phyloP scores from a whole-genome alignment of 2,888 invertebrate species.

The Zhengitettix transpicula region DNA sequence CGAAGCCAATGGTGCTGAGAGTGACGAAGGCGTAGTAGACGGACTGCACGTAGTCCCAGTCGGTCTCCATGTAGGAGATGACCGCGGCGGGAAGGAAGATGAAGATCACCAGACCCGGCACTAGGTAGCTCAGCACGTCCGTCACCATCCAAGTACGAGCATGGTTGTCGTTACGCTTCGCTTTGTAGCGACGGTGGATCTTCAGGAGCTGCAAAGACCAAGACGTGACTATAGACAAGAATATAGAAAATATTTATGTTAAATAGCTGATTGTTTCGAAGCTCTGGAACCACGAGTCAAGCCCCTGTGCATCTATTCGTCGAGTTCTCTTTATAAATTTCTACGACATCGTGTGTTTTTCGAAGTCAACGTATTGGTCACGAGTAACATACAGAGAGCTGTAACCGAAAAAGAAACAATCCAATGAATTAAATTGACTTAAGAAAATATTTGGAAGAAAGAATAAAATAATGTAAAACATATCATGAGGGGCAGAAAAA shows the following conservation, averaged over 20 bases:
- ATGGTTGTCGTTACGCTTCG: slow-evolving; percentile 30
- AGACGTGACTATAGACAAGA: not conserved
- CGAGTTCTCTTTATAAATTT: too few relatives aligned
- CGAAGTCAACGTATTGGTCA: too few relatives aligned
- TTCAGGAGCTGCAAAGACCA: slow-evolving; percentile 45
- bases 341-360: too few relatives aligned
- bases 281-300: too few relatives aligned
- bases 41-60: slow-evolving; percentile 67
- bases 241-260: not conserved
- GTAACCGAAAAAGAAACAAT: too few relatives aligned
- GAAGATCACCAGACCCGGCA: slow-evolving; percentile 78
- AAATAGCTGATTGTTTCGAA: not conserved
- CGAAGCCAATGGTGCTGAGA: slow-evolving; percentile 78
- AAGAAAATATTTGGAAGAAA: too few relatives aligned
- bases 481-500: too few relatives aligned
- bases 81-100: slow-evolving; percentile 72
- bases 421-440: too few relatives aligned
- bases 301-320: too few relatives aligned
- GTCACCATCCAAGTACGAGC: slow-evolving; percentile 57
- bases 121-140: slow-evolving; percentile 66
- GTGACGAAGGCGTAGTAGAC: slow-evolving; percentile 80
- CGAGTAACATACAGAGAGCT: too few relatives aligned
- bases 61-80: slow-evolving; percentile 58
- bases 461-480: too few relatives aligned
- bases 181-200: slow-evolving; percentile 45